Percentiles rank a stretch among this genome's conserved stretches.
Evolutionary conservation across 2,113 vertebrate genomes (phyloP).

Genomic region (Chelonoidis abingdonii): DNA sequence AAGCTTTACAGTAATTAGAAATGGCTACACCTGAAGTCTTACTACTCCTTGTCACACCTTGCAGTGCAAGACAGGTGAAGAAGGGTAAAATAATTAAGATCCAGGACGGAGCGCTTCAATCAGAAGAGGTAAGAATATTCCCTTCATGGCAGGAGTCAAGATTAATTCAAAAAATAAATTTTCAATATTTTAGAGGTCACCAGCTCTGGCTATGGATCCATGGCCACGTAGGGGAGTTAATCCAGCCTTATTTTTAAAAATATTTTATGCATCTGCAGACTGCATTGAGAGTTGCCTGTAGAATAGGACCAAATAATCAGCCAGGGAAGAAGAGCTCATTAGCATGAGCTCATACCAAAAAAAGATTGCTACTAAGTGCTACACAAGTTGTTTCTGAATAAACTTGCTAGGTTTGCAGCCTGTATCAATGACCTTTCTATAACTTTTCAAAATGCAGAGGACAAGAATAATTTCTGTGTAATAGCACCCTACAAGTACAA

Average conservation of each 20-base stretch:
- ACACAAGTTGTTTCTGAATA: constrained; percentile 45
- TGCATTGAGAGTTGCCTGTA: constrained; percentile 29
- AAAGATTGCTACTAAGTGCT: constrained; percentile 19
- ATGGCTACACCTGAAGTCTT: neutral
- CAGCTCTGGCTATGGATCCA: neutral
- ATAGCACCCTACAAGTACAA: neutral
- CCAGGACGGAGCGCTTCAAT: neutral
- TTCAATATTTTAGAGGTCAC: constrained; percentile 8
- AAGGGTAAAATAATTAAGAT: neutral
- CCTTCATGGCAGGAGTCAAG: neutral
- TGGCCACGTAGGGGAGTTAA: constrained; percentile 22
- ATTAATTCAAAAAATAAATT: neutral
- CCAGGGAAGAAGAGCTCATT: constrained; percentile 49
- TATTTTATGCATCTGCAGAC: constrained; percentile 31
- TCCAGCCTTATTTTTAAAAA: constrained; percentile 44
- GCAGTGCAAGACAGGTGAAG: neutral
- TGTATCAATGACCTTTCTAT: constrained; percentile 23
- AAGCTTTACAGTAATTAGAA: neutral
- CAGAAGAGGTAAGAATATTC: neutral
- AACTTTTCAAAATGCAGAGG: constrained; percentile 33
- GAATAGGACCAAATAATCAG: constrained; percentile 57
- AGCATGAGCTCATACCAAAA: constrained; percentile 25
- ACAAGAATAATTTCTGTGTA: neutral
- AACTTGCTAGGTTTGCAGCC: constrained; percentile 21
- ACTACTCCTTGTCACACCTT: neutral